Percentiles rank a stretch among this genome's conserved stretches.
These are phyloP conservation scores for Atta colombica DNA, from an alignment of 1,140 invertebrate genomes.

Conservation along the genomic window DNA sequence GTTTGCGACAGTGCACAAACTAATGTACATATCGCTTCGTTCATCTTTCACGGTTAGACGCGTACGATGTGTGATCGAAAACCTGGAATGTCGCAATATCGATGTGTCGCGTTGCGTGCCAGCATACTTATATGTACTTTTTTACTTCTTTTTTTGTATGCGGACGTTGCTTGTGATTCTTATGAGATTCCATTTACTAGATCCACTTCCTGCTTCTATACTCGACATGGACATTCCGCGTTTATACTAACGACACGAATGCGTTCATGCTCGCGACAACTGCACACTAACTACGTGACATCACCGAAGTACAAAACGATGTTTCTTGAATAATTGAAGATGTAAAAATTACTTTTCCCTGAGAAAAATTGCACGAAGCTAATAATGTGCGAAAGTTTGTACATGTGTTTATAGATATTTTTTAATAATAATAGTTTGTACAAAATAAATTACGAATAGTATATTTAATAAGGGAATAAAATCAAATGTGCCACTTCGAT, in stretches of 20 bases:
- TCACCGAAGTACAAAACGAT: neutral
- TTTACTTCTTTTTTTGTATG: neutral
- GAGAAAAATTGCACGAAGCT: neutral
- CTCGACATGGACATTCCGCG: neutral
- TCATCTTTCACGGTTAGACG: conserved; percentile 16
- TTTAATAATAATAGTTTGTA: neutral
- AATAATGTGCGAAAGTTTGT: neutral
- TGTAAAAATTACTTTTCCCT: neutral
- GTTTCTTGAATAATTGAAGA: conserved; percentile 11
- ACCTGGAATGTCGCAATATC: neutral
- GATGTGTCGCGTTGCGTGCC: neutral
- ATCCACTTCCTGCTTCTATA: conserved; percentile 14
- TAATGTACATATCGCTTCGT: conserved; percentile 8
- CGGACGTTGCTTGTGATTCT: neutral
- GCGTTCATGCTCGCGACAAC: neutral
- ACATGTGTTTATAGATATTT: too few species aligned
- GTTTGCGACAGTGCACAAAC: neutral
- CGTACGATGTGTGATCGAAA: neutral
- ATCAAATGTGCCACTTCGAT: too few species aligned
- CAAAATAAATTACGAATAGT: neutral
- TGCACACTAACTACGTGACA: neutral
- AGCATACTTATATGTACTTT: neutral
- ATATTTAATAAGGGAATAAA: neutral
- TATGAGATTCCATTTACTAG: conserved; percentile 13
- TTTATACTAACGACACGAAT: conserved; percentile 1